Conservation (phyloP, 2,797 vertebrate genomes). For the Bovichtus variegatus region DNA sequence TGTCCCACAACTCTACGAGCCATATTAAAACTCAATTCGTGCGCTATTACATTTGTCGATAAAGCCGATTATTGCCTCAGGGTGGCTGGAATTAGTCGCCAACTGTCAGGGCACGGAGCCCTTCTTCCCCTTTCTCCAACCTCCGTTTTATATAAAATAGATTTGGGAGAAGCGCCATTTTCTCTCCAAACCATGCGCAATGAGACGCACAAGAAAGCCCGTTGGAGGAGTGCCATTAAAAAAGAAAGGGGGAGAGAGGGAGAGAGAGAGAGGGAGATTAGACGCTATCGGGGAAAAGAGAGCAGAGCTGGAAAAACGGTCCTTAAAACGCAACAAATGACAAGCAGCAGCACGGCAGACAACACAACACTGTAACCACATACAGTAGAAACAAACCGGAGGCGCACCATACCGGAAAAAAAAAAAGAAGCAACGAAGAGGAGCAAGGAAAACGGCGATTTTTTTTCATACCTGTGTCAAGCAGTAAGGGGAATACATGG, state of each 20-base stretch:
- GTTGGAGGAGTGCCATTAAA: slow-evolving; percentile 85
- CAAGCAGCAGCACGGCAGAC: slow-evolving; percentile 53
- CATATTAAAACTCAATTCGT: background rate
- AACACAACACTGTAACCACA: slow-evolving; percentile 47
- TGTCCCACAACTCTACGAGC: slow-evolving; percentile 16
- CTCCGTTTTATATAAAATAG: slow-evolving; percentile 86
- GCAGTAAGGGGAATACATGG: slow-evolving; percentile 97
- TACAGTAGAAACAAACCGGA: slow-evolving; percentile 47
- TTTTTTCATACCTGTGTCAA: slow-evolving; percentile 92
- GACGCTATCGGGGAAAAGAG: slow-evolving; percentile 61
- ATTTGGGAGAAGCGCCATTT: slow-evolving; percentile 95
- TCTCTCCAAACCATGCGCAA: slow-evolving; percentile 91
- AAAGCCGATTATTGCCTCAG: slow-evolving; percentile 15
- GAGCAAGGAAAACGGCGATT: slow-evolving; percentile 13
- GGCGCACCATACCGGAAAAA: slow-evolving; percentile 45
- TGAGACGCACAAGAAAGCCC: slow-evolving; percentile 85
- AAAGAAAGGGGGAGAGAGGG: slow-evolving; percentile 33
- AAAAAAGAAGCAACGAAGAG: slow-evolving; percentile 3
- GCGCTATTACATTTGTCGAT: slow-evolving; percentile 20
- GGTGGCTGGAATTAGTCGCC: slow-evolving; percentile 30
- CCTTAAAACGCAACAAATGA: slow-evolving; percentile 77
- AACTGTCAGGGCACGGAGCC: slow-evolving; percentile 46
- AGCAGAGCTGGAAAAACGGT: slow-evolving; percentile 59
- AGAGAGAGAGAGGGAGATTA: slow-evolving; percentile 48
- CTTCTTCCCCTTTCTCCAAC: slow-evolving; percentile 62